Conservation (phyloP, 2,797 vertebrate genomes). For the Dendrocincla tyrannina region DNA sequence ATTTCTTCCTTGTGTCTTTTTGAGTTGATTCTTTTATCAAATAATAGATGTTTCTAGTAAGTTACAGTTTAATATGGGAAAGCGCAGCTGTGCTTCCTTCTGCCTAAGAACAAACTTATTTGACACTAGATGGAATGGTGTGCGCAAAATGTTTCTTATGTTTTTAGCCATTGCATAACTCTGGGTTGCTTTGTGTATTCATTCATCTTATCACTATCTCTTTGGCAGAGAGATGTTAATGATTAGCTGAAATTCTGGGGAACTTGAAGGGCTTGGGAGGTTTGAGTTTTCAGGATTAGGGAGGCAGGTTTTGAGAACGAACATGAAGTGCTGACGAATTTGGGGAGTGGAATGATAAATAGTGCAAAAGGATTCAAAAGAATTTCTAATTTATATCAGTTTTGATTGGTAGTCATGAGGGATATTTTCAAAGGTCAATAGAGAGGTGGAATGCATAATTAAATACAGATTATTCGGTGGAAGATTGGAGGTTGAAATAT, state of each 20-base stretch:
- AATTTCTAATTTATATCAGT: conserved; percentile 45
- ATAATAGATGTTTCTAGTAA: neutral
- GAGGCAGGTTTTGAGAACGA: neutral
- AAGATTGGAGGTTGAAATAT: conserved; percentile 60
- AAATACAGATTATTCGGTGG: conserved; percentile 52
- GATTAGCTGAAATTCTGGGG: neutral
- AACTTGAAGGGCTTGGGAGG: neutral
- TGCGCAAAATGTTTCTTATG: neutral
- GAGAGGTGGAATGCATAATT: conserved; percentile 69
- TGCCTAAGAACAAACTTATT: neutral
- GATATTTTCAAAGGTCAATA: conserved; percentile 64
- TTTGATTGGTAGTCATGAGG: conserved; percentile 56
- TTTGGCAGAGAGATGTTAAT: neutral
- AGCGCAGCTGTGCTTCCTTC: neutral
- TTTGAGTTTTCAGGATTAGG: neutral
- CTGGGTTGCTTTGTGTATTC: neutral
- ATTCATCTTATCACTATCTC: neutral
- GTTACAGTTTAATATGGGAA: neutral
- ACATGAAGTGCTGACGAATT: neutral
- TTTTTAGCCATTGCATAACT: neutral
- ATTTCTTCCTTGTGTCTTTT: neutral
- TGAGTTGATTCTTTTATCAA: neutral
- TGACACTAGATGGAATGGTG: neutral
- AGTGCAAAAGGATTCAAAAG: conserved; percentile 7
- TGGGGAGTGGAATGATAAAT: conserved; percentile 27